These are phyloP conservation scores for Poecilia velifera DNA, from an alignment of 2,797 vertebrate species.

Conservation along the genomic window DNA sequence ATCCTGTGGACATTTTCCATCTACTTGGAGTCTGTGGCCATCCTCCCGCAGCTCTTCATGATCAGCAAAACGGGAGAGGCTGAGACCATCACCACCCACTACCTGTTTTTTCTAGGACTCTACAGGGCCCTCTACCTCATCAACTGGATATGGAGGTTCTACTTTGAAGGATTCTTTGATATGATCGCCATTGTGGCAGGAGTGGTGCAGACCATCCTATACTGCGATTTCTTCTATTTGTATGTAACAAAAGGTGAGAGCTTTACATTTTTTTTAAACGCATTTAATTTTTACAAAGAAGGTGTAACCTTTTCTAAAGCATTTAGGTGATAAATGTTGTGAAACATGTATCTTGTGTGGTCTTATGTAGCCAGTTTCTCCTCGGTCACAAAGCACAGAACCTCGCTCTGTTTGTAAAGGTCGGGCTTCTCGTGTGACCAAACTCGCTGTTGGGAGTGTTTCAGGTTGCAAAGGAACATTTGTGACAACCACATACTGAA, in stretches of 20 bases:
- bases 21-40: slow-evolving; percentile 97
- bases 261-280: background rate
- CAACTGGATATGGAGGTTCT: slow-evolving; percentile 99
- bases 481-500: background rate
- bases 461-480: background rate
- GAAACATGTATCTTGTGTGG: background rate
- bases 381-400: background rate
- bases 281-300: background rate
- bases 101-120: slow-evolving; percentile 95
- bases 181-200: slow-evolving; percentile 97
- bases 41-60: slow-evolving; percentile 99
- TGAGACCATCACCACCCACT: slow-evolving; percentile 98
- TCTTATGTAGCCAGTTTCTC: background rate
- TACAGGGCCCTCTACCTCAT: slow-evolving; percentile 96
- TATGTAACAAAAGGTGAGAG: slow-evolving; percentile 97
- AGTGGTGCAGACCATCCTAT: slow-evolving; percentile 96
- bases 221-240: slow-evolving; percentile 99
- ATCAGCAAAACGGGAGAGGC: slow-evolving; percentile 99
- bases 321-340: background rate
- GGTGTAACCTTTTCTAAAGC: background rate
- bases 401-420: background rate
- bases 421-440: background rate
- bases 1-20: slow-evolving; percentile 99
- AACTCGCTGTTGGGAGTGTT: background rate
- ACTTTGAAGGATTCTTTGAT: slow-evolving; percentile 98